Base-by-base conservation (phyloP, 2,888 invertebrate genomes). In the Idaea aversata region DNA sequence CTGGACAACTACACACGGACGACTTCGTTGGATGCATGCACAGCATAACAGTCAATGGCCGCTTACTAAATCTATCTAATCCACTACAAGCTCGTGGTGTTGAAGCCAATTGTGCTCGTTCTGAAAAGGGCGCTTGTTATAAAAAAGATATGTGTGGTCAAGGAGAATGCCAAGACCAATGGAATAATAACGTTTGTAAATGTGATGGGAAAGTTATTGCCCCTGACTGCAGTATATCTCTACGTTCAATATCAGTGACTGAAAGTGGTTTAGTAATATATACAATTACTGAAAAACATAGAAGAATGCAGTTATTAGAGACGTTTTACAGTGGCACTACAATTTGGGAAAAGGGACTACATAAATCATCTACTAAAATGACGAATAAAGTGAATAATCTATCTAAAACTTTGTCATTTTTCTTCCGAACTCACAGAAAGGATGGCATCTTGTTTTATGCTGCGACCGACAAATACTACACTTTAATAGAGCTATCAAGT, bases 11-110 rank as follows among this genome's bases (percentile, higher is more conserved):
- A 58, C 96, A 96, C 78, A 96, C 98, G 0, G 98, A 98, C 82
- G 98, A 99, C 84, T 95, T 99, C 68, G 96, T 98, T 15, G 99
- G 99, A 5, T 99, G 99, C 82, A 95, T 99, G 73, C 98, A 98
- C 80, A 97, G 97, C 74, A 96, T 98, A 2, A 95, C 96, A 0
- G 95, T 99, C 64, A 98, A 99, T 80, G 98, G 98, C 4, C 94
- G 97, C 34, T 92, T 95, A 0, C 84, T 98, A 34, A 98, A 98
- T 82, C 90, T 98, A 63, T 97, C 97, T 67, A 95, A 94, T 74
- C 97, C 98, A 0, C 75, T 97, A 3, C 93, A 95, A 63, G 95
- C 96, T 4, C 93, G 95, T 5, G 96, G 96, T 1, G 95, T 98
- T 4, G 94, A 95, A 67, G 92, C 95, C 15, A 96, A 96, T 6